These are phyloP conservation scores for Sciurus carolinensis DNA, from an alignment of 2,797 vertebrate species.

Conservation along the genomic window DNA sequence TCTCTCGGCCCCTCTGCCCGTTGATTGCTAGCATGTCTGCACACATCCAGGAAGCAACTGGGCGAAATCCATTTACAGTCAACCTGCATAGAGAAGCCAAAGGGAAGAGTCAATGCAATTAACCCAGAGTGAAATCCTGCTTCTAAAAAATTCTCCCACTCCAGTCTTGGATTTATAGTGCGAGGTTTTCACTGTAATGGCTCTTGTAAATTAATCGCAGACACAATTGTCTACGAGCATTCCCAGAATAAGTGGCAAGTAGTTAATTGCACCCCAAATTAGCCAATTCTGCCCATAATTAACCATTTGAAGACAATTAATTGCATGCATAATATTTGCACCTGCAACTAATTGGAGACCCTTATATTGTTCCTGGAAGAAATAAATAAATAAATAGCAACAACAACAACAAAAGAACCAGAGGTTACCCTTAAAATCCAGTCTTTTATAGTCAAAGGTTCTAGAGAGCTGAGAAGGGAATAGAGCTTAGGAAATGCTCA, in stretches of 20 bases:
- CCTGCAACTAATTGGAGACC: constrained; percentile 85
- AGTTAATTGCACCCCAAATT: constrained; percentile 86
- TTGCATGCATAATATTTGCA: constrained; percentile 87
- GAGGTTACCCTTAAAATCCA: not conserved
- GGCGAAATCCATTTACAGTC: constrained; percentile 60
- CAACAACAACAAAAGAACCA: constrained; percentile 48
- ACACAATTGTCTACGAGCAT: constrained; percentile 80
- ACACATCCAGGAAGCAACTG: not conserved
- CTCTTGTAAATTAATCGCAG: constrained; percentile 86
- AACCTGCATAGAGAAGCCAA: constrained; percentile 63
- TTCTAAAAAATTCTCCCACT: constrained; percentile 67
- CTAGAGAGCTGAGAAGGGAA: not conserved
- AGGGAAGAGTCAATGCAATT: constrained; percentile 79
- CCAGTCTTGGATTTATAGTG: constrained; percentile 75
- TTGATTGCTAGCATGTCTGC: not conserved
- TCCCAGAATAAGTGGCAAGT: constrained; percentile 83
- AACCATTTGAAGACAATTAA: constrained; percentile 86
- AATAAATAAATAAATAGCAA: constrained; percentile 77
- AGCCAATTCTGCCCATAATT: constrained; percentile 85
- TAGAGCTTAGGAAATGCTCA: not conserved
- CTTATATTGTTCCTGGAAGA: constrained; percentile 80
- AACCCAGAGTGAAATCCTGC: constrained; percentile 72
- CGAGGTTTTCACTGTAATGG: constrained; percentile 78
- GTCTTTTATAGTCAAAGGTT: not conserved
- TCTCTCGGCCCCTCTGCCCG: not conserved